Percentiles rank a stretch among this genome's conserved stretches.
These are phyloP conservation scores for Acropora yongei DNA, from an alignment of 64 coral and sea anemone species.

Conservation along the genomic window DNA sequence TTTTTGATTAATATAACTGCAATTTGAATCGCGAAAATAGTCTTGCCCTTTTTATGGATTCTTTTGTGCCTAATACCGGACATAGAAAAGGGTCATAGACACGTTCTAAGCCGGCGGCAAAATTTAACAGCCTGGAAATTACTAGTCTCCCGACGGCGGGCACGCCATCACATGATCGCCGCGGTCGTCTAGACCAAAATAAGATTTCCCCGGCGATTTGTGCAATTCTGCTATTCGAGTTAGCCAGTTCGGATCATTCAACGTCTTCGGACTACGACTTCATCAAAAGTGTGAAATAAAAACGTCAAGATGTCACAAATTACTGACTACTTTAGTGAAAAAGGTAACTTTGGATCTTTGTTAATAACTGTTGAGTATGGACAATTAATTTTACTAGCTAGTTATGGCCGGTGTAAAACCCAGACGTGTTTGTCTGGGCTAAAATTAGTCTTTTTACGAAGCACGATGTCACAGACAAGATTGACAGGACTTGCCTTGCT, in stretches of 20 bases:
- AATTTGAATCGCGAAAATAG: too few relatives aligned
- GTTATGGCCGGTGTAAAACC: constrained; percentile 67
- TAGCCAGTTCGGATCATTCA: constrained; percentile 67
- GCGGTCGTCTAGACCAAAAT: constrained; percentile 73
- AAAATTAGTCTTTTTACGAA: constrained; percentile 75
- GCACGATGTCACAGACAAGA: constrained; percentile 84
- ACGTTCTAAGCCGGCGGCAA: constrained; percentile 74
- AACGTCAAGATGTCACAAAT: constrained; percentile 83
- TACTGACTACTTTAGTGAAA: constrained; percentile 75
- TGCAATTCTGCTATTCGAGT: constrained; percentile 62
- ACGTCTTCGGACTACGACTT: constrained; percentile 72
- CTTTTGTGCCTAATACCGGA: constrained; percentile 79
- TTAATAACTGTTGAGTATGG: constrained; percentile 69
- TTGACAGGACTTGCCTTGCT: constrained; percentile 88
- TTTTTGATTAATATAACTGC: too few relatives aligned
- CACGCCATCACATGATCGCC: constrained; percentile 74
- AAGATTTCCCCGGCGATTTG: constrained; percentile 61
- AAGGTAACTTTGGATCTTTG: constrained; percentile 71
- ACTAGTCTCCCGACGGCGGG: constrained; percentile 76
- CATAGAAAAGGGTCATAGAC: constrained; percentile 80
- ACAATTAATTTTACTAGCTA: constrained; percentile 61
- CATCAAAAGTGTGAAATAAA: constrained; percentile 78
- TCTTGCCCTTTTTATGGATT: constrained; percentile 77
- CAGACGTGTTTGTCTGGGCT: constrained; percentile 77
- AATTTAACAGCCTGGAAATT: constrained; percentile 80